phyloP scores from a whole-genome alignment of 2,888 invertebrate species.

The Cantharis lateralis region DNA sequence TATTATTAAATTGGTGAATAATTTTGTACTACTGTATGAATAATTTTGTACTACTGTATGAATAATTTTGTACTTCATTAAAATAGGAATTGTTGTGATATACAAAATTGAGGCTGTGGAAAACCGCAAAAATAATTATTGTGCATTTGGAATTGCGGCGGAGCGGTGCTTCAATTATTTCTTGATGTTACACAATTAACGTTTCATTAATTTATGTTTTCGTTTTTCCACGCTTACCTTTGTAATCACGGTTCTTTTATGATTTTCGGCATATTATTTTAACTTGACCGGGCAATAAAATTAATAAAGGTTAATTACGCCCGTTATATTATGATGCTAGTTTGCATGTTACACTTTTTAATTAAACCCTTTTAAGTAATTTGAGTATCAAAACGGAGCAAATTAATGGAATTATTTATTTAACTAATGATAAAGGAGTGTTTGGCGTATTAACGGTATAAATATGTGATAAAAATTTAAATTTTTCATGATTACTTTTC shows the following conservation, averaged over 20 bases:
- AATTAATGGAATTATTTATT: background rate
- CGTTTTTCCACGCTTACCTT: background rate
- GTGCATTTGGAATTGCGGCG: background rate
- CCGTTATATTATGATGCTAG: background rate
- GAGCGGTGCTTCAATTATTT: background rate
- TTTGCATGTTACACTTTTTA: background rate
- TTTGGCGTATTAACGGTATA: background rate
- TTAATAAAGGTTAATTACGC: background rate
- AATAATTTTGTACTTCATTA: background rate
- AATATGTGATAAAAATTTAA: background rate
- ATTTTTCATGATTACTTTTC: background rate
- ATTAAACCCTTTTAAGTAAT: background rate
- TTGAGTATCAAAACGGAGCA: background rate
- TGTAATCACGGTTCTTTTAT: background rate
- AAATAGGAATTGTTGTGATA: background rate
- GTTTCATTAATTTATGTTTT: background rate
- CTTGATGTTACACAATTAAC: background rate
- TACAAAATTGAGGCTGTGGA: background rate
- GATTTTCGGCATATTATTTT: background rate
- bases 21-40: background rate
- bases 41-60: background rate
- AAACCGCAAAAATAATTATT: background rate
- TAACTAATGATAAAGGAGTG: background rate
- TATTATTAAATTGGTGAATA: background rate
- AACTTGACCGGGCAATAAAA: background rate